Conservation (phyloP, 2,113 vertebrate species). For the Megaceryle torquata region DNA sequence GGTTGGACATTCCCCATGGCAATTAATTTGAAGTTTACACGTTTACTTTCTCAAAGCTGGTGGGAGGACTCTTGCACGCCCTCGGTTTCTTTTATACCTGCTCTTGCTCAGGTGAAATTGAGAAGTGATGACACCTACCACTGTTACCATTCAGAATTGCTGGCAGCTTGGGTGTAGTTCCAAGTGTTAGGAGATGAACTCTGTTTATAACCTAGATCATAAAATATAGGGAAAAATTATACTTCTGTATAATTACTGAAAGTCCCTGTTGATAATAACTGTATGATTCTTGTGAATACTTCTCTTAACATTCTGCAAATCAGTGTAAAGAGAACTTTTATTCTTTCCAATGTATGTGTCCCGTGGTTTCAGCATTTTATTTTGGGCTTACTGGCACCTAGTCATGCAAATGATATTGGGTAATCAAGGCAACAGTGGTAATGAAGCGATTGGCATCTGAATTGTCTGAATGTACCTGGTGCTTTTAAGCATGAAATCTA, state of each 20-base stretch:
- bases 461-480: neutral
- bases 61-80: neutral
- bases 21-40: neutral
- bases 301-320: neutral
- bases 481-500: constrained; percentile 43
- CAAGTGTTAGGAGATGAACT: neutral
- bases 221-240: neutral
- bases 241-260: neutral
- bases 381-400: constrained; percentile 26
- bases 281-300: neutral
- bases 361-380: neutral
- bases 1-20: neutral
- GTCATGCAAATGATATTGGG: constrained; percentile 47
- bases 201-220: neutral
- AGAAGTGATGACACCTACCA: neutral
- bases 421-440: constrained; percentile 42
- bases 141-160: constrained; percentile 25
- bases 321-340: neutral
- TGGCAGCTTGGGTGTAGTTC: neutral
- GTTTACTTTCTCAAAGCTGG: neutral
- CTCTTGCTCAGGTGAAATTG: neutral
- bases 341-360: neutral
- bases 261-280: neutral
- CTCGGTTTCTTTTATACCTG: neutral
- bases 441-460: neutral